phyloP scores from a whole-genome alignment of 2,797 vertebrate species.

The Eulemur coronatus region DNA sequence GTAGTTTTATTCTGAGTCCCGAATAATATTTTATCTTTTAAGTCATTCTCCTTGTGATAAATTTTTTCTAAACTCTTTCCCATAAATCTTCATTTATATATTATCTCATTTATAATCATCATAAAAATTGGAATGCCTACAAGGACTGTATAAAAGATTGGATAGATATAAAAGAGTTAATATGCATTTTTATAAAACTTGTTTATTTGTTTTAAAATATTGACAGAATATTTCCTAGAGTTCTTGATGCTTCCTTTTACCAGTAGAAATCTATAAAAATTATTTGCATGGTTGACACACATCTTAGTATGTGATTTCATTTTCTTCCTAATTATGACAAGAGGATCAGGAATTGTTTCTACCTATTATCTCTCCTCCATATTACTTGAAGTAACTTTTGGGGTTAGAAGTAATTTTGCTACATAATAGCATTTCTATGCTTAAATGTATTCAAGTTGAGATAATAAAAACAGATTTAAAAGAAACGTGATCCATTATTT shows the following conservation, averaged over 20 bases:
- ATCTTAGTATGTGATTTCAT: not conserved
- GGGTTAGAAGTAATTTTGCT: not conserved
- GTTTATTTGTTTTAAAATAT: not conserved
- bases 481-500: not conserved
- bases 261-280: not conserved
- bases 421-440: not conserved
- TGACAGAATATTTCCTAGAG: not conserved
- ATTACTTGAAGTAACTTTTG: not conserved
- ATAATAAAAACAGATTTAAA: not conserved
- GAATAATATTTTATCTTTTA: not conserved
- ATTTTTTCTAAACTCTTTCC: not conserved
- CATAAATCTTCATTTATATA: not conserved
- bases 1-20: constrained; percentile 15
- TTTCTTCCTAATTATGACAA: constrained; percentile 24
- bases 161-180: not conserved
- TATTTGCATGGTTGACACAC: not conserved
- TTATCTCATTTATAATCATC: not conserved
- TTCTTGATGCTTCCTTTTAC: constrained; percentile 3
- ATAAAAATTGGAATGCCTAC: not conserved
- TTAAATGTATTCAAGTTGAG: not conserved
- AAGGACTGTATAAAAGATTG: not conserved
- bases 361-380: not conserved
- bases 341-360: not conserved
- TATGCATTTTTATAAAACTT: not conserved
- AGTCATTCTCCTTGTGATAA: not conserved